Base-by-base conservation (phyloP, 2,888 invertebrate species). In the Elegia similella region DNA sequence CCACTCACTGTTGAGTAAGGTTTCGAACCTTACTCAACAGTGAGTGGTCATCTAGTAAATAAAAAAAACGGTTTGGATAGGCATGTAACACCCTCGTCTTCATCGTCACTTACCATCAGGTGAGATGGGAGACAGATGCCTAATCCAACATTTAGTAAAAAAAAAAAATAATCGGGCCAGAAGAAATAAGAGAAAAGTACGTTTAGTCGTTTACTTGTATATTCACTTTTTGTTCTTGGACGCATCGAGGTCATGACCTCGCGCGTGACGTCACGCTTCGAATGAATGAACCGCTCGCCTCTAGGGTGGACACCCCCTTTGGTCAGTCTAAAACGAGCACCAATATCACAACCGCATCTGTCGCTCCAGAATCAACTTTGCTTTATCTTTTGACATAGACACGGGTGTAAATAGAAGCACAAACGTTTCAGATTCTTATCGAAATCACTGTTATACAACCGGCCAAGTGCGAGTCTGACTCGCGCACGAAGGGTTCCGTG, bases 221-320 rank as follows among this genome's bases (percentile, higher is more conserved):
- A 16, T 44, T 30, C 15, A 34, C 76, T 80, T 78, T 74, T 73
- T 65, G 73, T 64, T 78, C 72, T 69, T 62, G 67, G 73, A 69
- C 67, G 64, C 70, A 67, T 69, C 73, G 83, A 83, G 88, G 87
- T 80, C 86, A 85, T 73, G 88, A 88, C 87, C 88, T 82, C 81
- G 80, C 63, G 66, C 71, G 76, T 87, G 87, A 88, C 88, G 88
- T 88, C 86, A 87, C 76, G 73, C 65, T 66, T 72, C 83, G 81
- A 84, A 87, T 88, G 89, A 89, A 88, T 88, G 89, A 86, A 84
- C 84, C 83, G 63, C 76, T 72, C 62, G 67, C 59, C 67, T 63
- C 75, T 47, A 23, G 6, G 54, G 54, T 44, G 54, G 44, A 12
- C 44, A 29, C 71, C 61, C 72, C 69, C 67, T 67, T 69, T 75